Conservation (phyloP, 2,888 invertebrate genomes). For the Amorpha juglandis region DNA sequence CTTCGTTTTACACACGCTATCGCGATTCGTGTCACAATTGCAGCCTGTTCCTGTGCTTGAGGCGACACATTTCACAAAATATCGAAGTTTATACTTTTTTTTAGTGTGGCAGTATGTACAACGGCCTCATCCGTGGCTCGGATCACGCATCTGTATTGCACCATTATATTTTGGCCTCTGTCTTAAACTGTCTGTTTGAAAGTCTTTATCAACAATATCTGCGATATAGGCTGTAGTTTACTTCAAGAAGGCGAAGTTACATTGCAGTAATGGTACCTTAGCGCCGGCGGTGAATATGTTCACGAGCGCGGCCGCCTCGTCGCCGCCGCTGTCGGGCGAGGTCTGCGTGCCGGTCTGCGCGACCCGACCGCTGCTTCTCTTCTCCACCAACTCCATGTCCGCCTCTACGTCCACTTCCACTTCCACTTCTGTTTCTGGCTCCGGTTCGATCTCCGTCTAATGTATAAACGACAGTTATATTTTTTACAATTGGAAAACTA, state of each 20-base stretch:
- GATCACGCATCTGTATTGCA: too few relatives aligned
- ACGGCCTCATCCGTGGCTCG: too few relatives aligned
- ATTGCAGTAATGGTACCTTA: conserved; percentile 35
- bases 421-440: conserved; percentile 41
- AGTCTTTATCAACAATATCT: neutral
- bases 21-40: too few relatives aligned
- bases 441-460: conserved; percentile 61
- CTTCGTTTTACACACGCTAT: too few relatives aligned
- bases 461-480: conserved; percentile 16
- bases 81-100: too few relatives aligned
- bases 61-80: too few relatives aligned
- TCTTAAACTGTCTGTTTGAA: neutral
- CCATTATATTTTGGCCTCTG: neutral
- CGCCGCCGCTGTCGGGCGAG: conserved; percentile 81
- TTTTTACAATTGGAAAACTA: too few relatives aligned
- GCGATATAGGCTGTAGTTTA: too few relatives aligned
- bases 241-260: neutral
- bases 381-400: conserved; percentile 34
- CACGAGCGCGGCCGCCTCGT: conserved; percentile 39
- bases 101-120: too few relatives aligned
- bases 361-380: conserved; percentile 50
- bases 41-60: too few relatives aligned
- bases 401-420: conserved; percentile 27
- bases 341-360: conserved; percentile 89
- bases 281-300: conserved; percentile 39